Base-by-base conservation (phyloP, 2,797 vertebrate genomes). In the Gallinago nigripennis region DNA sequence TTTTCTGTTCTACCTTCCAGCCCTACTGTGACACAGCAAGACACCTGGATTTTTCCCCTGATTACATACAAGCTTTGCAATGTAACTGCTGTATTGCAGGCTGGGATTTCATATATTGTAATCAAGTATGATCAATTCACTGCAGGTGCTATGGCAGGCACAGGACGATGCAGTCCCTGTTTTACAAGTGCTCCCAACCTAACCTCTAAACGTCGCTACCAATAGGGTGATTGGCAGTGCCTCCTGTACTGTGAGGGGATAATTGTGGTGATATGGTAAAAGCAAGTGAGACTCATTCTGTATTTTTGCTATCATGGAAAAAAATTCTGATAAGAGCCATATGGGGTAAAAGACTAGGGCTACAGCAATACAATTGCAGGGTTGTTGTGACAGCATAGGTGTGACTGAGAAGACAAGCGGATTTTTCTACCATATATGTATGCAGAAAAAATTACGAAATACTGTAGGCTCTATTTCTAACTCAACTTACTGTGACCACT, bases 51-150 rank as follows among this genome's bases (percentile, higher is more conserved):
- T 94, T 94, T 93, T 61, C 54, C 50, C 33, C 50, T 96, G 93
- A 95, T 96, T 94, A 78, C 90, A 80, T 61, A 86, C 39, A 82
- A 92, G 90, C 60, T 93, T 88, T 90, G 68, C 69, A 86, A 80
- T 86, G 39, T 60, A 86, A 93, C 90, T 48, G 46, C 75, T 92
- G 64, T 95, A 93, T 69, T 95, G 73, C 71, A 92, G 88, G 30
- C 50, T 93, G 57, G 41, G 68, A 92, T 96, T 95, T 95, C 57
- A 57, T 85, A 82, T 93, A 87, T 90, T 93, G 90, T 92, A 96
- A 97, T 97, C 95, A 96, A 93, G 90, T 95, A 65, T 64, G 91
- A 97, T 96, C 91, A 93, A 54, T 84, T 96, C 94, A 84, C 92
- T 91, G 86, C 90, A 92, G 93, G 96, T 86, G 60, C 80, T 79